Conservation (phyloP, 2,888 invertebrate species). For the Ptychoptera albimana region DNA sequence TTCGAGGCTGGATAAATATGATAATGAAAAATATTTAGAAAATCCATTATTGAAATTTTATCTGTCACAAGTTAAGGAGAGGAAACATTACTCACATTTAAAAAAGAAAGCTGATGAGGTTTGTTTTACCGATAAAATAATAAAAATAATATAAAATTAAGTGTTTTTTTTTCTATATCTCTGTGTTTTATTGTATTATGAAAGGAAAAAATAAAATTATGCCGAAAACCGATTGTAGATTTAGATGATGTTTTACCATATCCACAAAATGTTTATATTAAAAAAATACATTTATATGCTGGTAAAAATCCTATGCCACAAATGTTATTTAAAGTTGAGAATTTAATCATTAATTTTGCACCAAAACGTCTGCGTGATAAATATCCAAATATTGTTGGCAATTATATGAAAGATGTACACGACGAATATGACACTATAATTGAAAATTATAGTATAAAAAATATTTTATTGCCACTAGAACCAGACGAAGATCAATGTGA, state of each 20-base stretch:
- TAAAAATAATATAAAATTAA: too few relatives aligned
- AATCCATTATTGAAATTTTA: constrained; percentile 27
- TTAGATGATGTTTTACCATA: constrained; percentile 34
- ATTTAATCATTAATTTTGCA: constrained; percentile 40
- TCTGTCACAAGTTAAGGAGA: constrained; percentile 23
- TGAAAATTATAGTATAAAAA: constrained; percentile 45
- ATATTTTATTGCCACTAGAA: constrained; percentile 44
- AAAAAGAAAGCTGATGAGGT: constrained; percentile 7
- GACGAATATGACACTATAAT: constrained; percentile 41
- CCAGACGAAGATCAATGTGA: constrained; percentile 21
- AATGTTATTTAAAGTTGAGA: constrained; percentile 44
- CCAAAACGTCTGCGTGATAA: constrained; percentile 37
- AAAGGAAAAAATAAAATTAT: constrained; percentile 22
- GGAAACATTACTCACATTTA: constrained; percentile 19
- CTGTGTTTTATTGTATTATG: background rate
- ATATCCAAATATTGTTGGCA: constrained; percentile 35
- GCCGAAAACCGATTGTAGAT: constrained; percentile 14
- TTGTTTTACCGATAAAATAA: background rate
- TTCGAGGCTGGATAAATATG: constrained; percentile 24
- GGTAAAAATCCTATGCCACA: constrained; percentile 40
- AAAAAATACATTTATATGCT: constrained; percentile 39
- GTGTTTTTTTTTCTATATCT: background rate
- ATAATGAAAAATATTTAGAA: constrained; percentile 26
- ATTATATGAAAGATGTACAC: constrained; percentile 35
- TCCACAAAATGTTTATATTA: constrained; percentile 35